These are phyloP conservation scores for Pissodes strobi DNA, from an alignment of 1,140 invertebrate genomes.

Conservation along the genomic window DNA sequence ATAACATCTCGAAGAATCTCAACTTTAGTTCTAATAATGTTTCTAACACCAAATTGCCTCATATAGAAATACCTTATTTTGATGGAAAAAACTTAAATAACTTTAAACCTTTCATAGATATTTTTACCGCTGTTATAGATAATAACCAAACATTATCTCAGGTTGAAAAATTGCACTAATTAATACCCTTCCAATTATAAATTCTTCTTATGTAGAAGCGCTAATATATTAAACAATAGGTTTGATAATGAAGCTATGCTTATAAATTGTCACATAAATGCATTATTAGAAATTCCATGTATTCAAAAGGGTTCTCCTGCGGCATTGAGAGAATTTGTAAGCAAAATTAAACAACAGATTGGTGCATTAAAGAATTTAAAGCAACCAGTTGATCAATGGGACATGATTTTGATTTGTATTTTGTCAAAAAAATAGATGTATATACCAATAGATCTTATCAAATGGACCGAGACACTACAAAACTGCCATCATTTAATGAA, in stretches of 20 bases:
- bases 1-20: too few species aligned
- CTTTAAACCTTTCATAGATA: not conserved
- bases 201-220: conserved; percentile 3
- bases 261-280: conserved; percentile 11
- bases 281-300: not conserved
- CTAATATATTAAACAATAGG: conserved; percentile 13
- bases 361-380: conserved; percentile 6
- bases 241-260: conserved; percentile 6
- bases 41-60: not conserved
- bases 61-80: conserved; percentile 10
- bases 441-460: conserved; percentile 6
- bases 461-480: not conserved
- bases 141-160: not conserved
- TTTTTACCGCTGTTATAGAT: not conserved
- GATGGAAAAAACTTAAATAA: conserved; percentile 9
- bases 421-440: conserved; percentile 2
- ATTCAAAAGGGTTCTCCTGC: not conserved
- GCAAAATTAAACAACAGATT: conserved; percentile 11
- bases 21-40: not conserved
- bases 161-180: conserved; percentile 17
- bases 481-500: conserved; percentile 1
- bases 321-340: conserved; percentile 9
- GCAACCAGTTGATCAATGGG: conserved; percentile 2
- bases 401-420: conserved; percentile 6
- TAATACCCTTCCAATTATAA: not conserved